A percentile compares a stretch with the other conserved stretches of the same genome.
Conservation (phyloP, 2,113 vertebrate species). For the Tupaia tana region DNA sequence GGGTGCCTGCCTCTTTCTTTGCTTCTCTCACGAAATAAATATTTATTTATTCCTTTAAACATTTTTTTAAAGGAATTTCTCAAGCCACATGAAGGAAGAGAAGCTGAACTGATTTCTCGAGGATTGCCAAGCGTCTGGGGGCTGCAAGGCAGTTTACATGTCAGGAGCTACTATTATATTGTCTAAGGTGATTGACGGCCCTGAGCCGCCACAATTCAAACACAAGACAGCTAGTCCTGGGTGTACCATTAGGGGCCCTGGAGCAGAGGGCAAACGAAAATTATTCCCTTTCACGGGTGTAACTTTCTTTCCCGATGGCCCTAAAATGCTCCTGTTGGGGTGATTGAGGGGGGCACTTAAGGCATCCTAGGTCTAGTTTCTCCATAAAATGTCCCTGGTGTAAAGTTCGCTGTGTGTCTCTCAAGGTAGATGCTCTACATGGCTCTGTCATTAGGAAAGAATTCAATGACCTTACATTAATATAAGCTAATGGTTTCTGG, state of each 20-base stretch:
- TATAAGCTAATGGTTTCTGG: conserved; percentile 84
- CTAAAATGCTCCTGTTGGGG: conserved; percentile 34
- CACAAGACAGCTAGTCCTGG: not conserved
- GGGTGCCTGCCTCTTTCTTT: too few species aligned
- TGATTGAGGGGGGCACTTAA: conserved; percentile 66
- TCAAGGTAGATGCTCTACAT: conserved; percentile 82
- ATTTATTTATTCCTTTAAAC: too few species aligned
- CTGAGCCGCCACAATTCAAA: conserved; percentile 24
- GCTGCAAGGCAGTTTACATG: not conserved
- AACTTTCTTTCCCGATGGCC: conserved; percentile 5
- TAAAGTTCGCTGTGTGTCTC: conserved; percentile 76
- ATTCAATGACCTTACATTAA: conserved; percentile 85
- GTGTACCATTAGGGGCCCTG: not conserved
- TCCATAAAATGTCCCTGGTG: conserved; percentile 76
- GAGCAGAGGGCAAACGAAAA: conserved; percentile 44
- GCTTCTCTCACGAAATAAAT: too few species aligned
- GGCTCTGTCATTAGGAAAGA: conserved; percentile 87
- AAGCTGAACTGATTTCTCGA: not conserved
- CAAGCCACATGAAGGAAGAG: not conserved
- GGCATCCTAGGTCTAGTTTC: conserved; percentile 78
- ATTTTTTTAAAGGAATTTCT: not conserved
- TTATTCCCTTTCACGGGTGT: not conserved
- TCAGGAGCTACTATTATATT: rapidly evolving
- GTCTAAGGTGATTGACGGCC: not conserved
- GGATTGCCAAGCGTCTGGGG: not conserved